Conservation (phyloP, 2,113 vertebrate species). For the Cottus gobio region DNA sequence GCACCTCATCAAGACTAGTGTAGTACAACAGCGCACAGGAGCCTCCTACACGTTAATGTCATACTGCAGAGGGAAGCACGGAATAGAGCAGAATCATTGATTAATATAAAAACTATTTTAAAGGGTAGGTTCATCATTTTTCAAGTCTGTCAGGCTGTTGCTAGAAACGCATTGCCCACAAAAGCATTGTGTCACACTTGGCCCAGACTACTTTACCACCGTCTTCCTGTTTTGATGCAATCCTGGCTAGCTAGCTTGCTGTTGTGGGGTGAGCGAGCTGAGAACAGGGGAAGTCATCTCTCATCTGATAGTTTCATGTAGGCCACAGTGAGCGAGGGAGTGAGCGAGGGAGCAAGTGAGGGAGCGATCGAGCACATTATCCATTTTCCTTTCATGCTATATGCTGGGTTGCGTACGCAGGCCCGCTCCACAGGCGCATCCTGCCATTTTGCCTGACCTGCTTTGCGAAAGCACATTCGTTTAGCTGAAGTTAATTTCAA, state of each 20-base stretch:
- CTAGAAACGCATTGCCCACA: too few species aligned
- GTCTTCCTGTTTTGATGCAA: not conserved
- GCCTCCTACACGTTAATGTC: not conserved
- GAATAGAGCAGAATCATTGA: not conserved
- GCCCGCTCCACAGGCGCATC: too few species aligned
- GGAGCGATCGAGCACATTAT: not conserved
- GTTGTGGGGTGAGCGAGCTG: not conserved
- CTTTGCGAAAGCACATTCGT: too few species aligned
- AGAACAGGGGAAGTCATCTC: not conserved
- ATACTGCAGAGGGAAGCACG: not conserved
- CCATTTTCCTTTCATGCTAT: too few species aligned
- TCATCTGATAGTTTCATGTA: not conserved
- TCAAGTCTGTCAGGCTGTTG: not conserved
- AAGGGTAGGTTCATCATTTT: not conserved
- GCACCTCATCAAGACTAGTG: conserved; percentile 4
- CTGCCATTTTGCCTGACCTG: too few species aligned
- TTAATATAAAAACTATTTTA: not conserved
- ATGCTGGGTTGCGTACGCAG: too few species aligned
- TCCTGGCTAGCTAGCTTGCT: not conserved
- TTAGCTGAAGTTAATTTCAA: too few species aligned
- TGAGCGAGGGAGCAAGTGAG: not conserved
- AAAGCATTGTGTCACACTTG: not conserved
- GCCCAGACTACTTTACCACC: not conserved
- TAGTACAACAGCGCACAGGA: conserved; percentile 3
- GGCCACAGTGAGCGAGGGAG: too few species aligned